These are phyloP conservation scores for Hemaris fuciformis DNA, from an alignment of 2,888 invertebrate genomes.

Conservation along the genomic window DNA sequence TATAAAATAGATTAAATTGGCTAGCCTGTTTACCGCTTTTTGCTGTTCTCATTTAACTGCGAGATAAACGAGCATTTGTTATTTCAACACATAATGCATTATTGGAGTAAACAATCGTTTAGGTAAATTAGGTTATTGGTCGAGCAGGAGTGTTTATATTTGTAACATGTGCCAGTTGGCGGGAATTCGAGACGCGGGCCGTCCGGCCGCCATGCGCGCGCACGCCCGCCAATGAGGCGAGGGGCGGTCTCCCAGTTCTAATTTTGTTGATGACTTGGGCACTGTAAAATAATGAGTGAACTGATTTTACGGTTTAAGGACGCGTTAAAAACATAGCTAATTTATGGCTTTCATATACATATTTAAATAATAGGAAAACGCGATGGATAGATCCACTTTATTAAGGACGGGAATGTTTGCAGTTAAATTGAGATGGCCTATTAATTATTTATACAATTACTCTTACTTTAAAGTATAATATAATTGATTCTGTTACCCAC, in stretches of 20 bases:
- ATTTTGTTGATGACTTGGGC: conserved; percentile 3
- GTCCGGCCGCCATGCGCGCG: conserved; percentile 65
- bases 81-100: background rate
- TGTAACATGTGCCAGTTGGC: conserved; percentile 22
- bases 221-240: conserved; percentile 53
- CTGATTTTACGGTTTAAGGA: background rate
- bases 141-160: conserved; percentile 17
- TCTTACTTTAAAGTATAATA: too few relatives aligned
- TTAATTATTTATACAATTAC: too few relatives aligned
- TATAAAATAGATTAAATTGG: background rate
- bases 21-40: background rate
- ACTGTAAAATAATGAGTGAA: background rate
- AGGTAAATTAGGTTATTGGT: conserved; percentile 17
- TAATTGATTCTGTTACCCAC: too few relatives aligned
- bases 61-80: background rate
- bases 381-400: background rate
- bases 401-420: background rate
- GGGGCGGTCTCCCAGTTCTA: conserved; percentile 44
- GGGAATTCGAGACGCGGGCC: conserved; percentile 60
- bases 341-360: background rate
- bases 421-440: too few relatives aligned
- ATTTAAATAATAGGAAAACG: background rate
- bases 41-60: background rate
- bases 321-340: background rate
- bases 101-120: conserved; percentile 1